These are phyloP conservation scores for Thaumatotibia leucotreta DNA, from an alignment of 1,140 invertebrate species.

Conservation along the genomic window DNA sequence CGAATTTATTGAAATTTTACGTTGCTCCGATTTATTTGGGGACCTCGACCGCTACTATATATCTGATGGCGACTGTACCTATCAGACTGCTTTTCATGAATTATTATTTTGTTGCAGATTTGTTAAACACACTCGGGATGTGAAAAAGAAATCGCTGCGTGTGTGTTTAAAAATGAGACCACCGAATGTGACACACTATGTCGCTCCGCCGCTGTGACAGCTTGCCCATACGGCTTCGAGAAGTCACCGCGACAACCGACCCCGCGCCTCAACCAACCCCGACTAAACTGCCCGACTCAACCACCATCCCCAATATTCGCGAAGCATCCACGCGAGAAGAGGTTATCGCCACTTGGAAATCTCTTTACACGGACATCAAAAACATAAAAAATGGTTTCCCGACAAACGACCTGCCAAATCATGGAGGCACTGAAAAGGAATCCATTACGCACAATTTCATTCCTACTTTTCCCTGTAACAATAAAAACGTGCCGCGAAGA, in stretches of 20 bases:
- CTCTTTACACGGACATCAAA: conserved; percentile 61
- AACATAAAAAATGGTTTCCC: conserved; percentile 65
- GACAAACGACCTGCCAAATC: conserved; percentile 30
- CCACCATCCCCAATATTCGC: conserved; percentile 48
- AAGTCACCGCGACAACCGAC: conserved; percentile 31
- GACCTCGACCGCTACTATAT: too few species aligned
- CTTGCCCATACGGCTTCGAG: conserved; percentile 50
- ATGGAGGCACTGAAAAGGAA: conserved; percentile 32
- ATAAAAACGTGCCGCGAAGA: conserved; percentile 44
- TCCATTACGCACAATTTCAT: conserved; percentile 40
- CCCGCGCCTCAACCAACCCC: conserved; percentile 23
- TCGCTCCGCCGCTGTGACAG: conserved; percentile 67
- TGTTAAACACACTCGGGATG: neutral
- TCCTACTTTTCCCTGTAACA: conserved; percentile 32
- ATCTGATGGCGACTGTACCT: too few species aligned
- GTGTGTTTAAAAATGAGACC: conserved; percentile 51
- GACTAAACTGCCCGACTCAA: conserved; percentile 49
- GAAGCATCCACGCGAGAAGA: conserved; percentile 46
- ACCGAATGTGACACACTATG: conserved; percentile 42
- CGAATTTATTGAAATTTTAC: too few species aligned
- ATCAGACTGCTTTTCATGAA: too few species aligned
- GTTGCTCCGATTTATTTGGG: too few species aligned
- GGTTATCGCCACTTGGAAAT: conserved; percentile 70
- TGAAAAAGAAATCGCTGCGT: neutral
- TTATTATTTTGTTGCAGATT: neutral